A percentile compares a stretch with the other conserved stretches of the same genome.
Conservation (phyloP, 2,113 vertebrate genomes). For the Parus major region DNA sequence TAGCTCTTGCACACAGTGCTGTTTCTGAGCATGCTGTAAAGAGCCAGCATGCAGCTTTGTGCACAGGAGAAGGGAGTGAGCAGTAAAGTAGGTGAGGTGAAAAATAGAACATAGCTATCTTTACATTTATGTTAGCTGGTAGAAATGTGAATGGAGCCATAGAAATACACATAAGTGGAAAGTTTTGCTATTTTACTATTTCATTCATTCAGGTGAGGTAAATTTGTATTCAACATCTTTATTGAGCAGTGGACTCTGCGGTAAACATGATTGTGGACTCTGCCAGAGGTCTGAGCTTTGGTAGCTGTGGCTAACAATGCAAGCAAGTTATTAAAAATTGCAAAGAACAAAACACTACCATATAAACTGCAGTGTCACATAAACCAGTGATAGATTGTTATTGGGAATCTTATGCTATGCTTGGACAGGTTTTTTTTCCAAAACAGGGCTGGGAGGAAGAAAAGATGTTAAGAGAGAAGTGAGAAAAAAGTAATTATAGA, state of each 20-base stretch:
- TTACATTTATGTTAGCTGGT: not conserved
- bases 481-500: not conserved
- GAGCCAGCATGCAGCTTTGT: rapidly evolving
- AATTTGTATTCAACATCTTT: not conserved
- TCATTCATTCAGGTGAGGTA: not conserved
- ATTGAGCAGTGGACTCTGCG: not conserved
- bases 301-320: not conserved
- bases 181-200: not conserved
- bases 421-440: not conserved
- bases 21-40: not conserved
- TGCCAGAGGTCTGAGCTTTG: not conserved
- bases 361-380: not conserved
- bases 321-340: not conserved
- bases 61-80: not conserved
- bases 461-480: not conserved
- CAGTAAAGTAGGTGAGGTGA: not conserved
- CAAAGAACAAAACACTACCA: not conserved
- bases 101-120: not conserved
- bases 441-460: not conserved
- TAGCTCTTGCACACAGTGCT: not conserved
- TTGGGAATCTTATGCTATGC: not conserved
- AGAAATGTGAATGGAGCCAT: not conserved
- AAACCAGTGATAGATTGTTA: not conserved
- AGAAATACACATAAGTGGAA: not conserved
- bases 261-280: not conserved